Evolutionary conservation across 2,797 vertebrate genomes (phyloP).

Genomic region (Cossypha dichroa): DNA sequence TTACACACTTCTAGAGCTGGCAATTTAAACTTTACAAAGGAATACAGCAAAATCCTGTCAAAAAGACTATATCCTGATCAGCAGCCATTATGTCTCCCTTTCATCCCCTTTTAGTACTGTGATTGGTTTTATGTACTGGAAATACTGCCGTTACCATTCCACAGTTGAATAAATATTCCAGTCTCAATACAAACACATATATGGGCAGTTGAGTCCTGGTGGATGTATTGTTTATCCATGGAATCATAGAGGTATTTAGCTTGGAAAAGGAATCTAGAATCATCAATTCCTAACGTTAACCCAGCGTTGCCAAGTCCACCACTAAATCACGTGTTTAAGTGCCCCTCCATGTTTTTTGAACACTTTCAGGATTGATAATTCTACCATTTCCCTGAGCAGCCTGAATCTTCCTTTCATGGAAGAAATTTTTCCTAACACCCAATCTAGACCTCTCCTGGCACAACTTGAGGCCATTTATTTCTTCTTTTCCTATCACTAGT

Average conservation of each 20-base stretch:
- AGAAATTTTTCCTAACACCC: background rate
- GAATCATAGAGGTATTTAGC: background rate
- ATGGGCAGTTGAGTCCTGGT: background rate
- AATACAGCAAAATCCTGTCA: background rate
- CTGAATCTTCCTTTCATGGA: background rate
- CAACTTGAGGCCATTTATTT: background rate
- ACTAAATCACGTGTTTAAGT: background rate
- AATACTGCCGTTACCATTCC: background rate
- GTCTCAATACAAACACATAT: background rate
- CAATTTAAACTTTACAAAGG: background rate
- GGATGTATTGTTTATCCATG: background rate
- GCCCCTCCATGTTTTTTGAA: background rate
- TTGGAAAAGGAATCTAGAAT: background rate
- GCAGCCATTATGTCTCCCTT: background rate
- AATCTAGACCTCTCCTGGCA: background rate
- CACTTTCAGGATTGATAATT: background rate
- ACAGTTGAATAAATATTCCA: background rate
- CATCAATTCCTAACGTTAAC: fast-evolving
- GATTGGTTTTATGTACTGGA: background rate
- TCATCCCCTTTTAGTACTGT: background rate
- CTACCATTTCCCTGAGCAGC: background rate
- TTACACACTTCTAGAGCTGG: background rate
- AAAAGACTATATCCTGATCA: background rate
- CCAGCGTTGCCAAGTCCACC: background rate
- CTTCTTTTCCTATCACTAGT: fast-evolving